Evolutionary conservation across 2,888 invertebrate species (phyloP), one percentile per base, ranked within the genome.

Genomic region (Mimas tiliae): DNA sequence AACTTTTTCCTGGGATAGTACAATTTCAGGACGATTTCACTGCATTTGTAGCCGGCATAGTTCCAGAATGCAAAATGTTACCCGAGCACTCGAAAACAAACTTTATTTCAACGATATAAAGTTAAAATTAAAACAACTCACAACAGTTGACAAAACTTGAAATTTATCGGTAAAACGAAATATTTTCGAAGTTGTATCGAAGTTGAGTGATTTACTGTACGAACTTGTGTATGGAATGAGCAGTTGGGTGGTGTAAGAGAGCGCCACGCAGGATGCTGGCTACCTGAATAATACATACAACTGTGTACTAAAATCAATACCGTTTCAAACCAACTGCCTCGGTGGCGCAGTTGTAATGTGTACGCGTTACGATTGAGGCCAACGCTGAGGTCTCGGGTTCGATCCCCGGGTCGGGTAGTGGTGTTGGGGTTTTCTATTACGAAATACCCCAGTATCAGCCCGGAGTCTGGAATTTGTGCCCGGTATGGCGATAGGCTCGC

Each of bases 91-190:
- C 16, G n/a, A 65, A 47, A 65, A 14, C 38, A 48, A 34, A 58
- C 65, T 48, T 58, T 58, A 65, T 48, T 1, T 4, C 11, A 6
- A 12, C 3, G 7, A 2, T 14, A 65, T 50, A 65, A 65, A 19
- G 58, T 48, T 11, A 6, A 34, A 14, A 12, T 14, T 14, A 45
- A 45, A 45, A 11, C 4, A 45, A 45, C 7, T 7, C 45, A 11
- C 42, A 42, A 42, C 42, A 83, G 80, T 86, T 82, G 85, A 82
- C 83, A 86, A 85, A 86, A 88, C 81, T 87, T 85, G 78, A 82
- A 85, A 86, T 85, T 86, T 87, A 86, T 83, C 85, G 47, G 84
- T 78, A 82, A 86, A 77, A 79, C 79, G 81, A 82, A 86, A 86
- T 85, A 85, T 86, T 84, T 42, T 81, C 77, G 47, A 65, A 65